Percentiles rank a stretch among this genome's conserved stretches.
These are phyloP conservation scores for Osmoderma eremita DNA, from an alignment of 2,888 invertebrate species.

Conservation along the genomic window DNA sequence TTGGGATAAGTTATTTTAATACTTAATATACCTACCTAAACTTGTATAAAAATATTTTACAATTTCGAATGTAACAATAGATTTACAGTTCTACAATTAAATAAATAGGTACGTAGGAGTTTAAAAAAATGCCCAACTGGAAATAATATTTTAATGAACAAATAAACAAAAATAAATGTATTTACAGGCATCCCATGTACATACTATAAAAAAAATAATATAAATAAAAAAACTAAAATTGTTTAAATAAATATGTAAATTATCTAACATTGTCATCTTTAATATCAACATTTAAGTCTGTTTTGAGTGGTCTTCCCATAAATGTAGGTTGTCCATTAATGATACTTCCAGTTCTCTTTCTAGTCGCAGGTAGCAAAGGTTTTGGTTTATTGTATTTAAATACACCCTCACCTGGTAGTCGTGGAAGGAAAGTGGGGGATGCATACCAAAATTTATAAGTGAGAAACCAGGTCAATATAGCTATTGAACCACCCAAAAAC, in stretches of 20 bases:
- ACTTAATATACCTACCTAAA: too few species aligned
- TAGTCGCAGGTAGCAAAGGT: conserved; percentile 58
- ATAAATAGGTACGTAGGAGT: too few species aligned
- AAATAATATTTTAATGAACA: too few species aligned
- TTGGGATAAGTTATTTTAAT: too few species aligned
- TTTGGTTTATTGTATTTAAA: conserved; percentile 75
- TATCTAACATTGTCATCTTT: conserved; percentile 27
- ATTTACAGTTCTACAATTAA: too few species aligned
- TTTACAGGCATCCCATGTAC: too few species aligned
- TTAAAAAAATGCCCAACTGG: too few species aligned
- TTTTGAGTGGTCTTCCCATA: conserved; percentile 80
- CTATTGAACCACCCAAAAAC: conserved; percentile 86
- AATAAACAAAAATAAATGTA: too few species aligned
- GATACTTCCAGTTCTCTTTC: conserved; percentile 65
- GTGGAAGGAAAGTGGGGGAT: conserved; percentile 71
- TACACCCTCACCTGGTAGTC: conserved; percentile 79
- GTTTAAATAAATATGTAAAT: neutral
- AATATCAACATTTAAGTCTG: conserved; percentile 22
- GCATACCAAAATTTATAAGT: conserved; percentile 86
- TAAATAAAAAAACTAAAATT: neutral
- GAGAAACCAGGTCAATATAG: conserved; percentile 89
- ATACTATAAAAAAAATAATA: neutral
- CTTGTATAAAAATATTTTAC: too few species aligned
- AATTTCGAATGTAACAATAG: too few species aligned
- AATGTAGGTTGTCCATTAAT: conserved; percentile 68